Conservation (phyloP, 2,797 vertebrate species). For the Melanitta fusca region DNA sequence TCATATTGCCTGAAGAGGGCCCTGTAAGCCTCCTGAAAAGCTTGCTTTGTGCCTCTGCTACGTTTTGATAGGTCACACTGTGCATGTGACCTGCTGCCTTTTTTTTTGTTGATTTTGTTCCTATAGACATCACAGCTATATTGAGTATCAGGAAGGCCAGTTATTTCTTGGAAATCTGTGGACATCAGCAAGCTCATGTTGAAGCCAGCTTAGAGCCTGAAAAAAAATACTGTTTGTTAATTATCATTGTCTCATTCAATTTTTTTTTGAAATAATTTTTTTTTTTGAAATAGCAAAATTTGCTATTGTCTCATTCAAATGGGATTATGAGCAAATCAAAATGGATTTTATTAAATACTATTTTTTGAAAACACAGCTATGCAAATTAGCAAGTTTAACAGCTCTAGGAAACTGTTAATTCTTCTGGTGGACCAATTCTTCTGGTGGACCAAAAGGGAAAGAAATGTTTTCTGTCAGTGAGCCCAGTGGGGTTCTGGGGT, state of each 20-base stretch:
- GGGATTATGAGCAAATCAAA: background rate
- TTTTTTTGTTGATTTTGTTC: background rate
- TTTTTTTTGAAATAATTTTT: too few relatives aligned
- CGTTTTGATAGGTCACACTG: background rate
- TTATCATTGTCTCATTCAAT: background rate
- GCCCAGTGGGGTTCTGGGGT: background rate
- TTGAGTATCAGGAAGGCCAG: background rate
- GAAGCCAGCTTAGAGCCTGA: background rate
- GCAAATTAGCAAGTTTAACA: background rate
- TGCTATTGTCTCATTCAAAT: background rate
- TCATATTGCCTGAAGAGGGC: background rate
- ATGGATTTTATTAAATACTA: background rate
- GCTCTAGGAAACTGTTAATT: background rate
- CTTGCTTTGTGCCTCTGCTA: background rate
- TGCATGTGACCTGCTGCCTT: background rate
- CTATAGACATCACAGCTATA: background rate
- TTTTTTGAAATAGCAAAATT: too few relatives aligned
- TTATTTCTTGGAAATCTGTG: background rate
- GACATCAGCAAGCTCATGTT: background rate
- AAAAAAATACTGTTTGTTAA: background rate
- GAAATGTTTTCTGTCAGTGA: background rate
- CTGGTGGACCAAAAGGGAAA: background rate
- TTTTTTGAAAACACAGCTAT: background rate
- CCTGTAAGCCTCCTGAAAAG: background rate
- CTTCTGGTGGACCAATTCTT: background rate